These are phyloP conservation scores for Galeopsomyia nigrocyanea DNA, from an alignment of 2,888 invertebrate species.

Conservation along the genomic window DNA sequence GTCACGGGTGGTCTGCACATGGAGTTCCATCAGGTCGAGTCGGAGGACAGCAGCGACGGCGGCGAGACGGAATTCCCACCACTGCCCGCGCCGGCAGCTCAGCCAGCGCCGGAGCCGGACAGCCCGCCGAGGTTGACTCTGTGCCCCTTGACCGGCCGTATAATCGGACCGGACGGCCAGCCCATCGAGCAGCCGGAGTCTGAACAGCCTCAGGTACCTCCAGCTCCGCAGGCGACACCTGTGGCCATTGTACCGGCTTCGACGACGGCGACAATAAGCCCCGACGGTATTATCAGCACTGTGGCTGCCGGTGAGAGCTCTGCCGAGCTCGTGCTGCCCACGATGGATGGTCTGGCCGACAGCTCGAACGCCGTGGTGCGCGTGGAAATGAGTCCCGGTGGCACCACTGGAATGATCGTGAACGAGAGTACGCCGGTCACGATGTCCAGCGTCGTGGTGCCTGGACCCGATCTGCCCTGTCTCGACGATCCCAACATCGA, in stretches of 20 bases:
- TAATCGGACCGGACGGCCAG: constrained; percentile 65
- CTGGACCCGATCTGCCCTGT: constrained; percentile 64
- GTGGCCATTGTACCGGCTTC: constrained; percentile 53
- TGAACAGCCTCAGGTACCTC: constrained; percentile 30
- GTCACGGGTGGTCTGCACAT: constrained; percentile 68
- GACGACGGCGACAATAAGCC: constrained; percentile 22
- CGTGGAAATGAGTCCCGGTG: constrained; percentile 75
- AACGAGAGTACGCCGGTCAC: constrained; percentile 8
- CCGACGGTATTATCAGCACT: constrained; percentile 42
- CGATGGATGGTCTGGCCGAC: constrained; percentile 62
- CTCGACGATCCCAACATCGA: constrained; percentile 59
- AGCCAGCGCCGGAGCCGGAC: constrained; percentile 72
- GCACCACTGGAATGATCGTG: constrained; percentile 75
- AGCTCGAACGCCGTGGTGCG: constrained; percentile 61
- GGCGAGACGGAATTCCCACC: constrained; percentile 73
- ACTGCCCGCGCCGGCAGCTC: constrained; percentile 68
- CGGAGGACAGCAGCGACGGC: constrained; percentile 72
- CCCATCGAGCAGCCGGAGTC: constrained; percentile 64
- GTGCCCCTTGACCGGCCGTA: constrained; percentile 77
- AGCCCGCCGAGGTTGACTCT: constrained; percentile 80
- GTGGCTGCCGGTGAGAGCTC: constrained; percentile 45
- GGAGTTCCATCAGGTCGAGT: constrained; percentile 68
- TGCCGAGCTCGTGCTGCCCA: constrained; percentile 60
- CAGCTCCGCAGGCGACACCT: constrained; percentile 50
- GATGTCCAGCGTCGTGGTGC: constrained; percentile 55